Evolutionary conservation across 2,113 vertebrate genomes (phyloP).

Genomic region (Prionailurus bengalensis): DNA sequence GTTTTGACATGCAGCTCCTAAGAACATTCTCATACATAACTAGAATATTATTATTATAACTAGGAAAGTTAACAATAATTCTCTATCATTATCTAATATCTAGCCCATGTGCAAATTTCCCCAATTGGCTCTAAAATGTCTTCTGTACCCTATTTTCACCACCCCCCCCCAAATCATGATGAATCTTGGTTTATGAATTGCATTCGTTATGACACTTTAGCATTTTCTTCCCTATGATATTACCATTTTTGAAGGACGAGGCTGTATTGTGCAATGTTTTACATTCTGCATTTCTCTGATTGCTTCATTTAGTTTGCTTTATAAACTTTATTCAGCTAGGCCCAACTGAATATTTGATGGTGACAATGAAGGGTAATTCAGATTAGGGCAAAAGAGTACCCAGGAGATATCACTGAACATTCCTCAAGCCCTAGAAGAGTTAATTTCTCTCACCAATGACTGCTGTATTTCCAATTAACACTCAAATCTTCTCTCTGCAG

Average conservation of each 20-base stretch:
- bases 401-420: background rate
- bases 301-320: background rate
- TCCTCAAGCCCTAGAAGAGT: background rate
- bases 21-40: background rate
- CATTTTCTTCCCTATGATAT: background rate
- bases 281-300: background rate
- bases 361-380: background rate
- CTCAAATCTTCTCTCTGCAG: background rate
- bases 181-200: background rate
- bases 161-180: background rate
- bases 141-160: background rate
- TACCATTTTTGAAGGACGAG: constrained; percentile 26
- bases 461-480: background rate
- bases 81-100: background rate
- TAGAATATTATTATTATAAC: background rate
- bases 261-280: background rate
- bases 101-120: background rate
- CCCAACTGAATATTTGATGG: background rate
- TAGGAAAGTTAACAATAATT: background rate
- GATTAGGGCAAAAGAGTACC: background rate
- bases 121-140: background rate
- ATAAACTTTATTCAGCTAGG: constrained; percentile 1
- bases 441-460: background rate
- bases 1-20: background rate
- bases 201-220: background rate